Base-by-base conservation (phyloP, 2,797 vertebrate genomes). In the Picus viridis region DNA sequence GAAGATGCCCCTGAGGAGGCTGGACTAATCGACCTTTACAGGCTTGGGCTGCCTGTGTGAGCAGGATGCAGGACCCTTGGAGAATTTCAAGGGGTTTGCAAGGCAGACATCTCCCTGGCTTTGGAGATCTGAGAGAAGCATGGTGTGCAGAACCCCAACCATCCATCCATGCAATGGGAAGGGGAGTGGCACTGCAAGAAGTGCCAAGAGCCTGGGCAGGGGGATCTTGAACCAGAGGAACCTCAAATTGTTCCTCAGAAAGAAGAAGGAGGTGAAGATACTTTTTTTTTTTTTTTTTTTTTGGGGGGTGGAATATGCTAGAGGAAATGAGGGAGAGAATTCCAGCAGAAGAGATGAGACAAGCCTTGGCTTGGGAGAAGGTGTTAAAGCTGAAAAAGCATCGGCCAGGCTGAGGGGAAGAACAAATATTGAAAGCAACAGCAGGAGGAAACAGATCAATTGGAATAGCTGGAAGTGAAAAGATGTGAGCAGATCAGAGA, bases 381-480 rank as follows among this genome's bases (percentile, higher is more conserved):
- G 39, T 74, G 3, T 64, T 88, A 57, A 54, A 79, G 34, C 24
- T 67, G 32, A 45, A 94, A 71, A 88, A 86, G 26, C 26, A 70
- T 8, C 9, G 19, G 27, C 29, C 57, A 70, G 43, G 53, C 54
- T 64, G 30, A 61, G 20, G 7, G n/a, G 56, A 76, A 73, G 20
- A 86, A 61, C 56, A 79, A 67, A 53, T 18, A 70, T 17, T 59
- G 43, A 70, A 84, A 84, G 45, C 32, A 94, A 76, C 54, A 83
- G 77, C 54, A 82, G 64, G 73, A 88, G 9, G 43, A 93, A 93
- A 71, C 15, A 49, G 57, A 86, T 86, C 80, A 90, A 29, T 70
- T 83, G 70, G 26, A 86, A 92, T 27, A 83, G 43, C 43, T 86
- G 58, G 47, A 90, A 91, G 13, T 29, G 12, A 81, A 83, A 87